Evolutionary conservation across 2,113 vertebrate genomes (phyloP).

Genomic region (Pandion haliaetus): DNA sequence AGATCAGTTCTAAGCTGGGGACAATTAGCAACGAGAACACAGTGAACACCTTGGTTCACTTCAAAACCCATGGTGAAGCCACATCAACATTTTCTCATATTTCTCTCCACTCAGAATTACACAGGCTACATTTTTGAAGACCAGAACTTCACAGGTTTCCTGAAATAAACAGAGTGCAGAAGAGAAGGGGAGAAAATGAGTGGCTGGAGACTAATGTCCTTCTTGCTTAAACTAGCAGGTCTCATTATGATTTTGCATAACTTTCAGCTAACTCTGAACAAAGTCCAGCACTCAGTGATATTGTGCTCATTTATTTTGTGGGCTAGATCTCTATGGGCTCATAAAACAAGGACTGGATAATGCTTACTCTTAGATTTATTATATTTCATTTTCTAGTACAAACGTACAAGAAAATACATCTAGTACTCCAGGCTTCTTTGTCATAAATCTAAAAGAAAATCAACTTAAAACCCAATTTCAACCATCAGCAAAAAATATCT

Average conservation of each 20-base stretch:
- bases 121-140: background rate
- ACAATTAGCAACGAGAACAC: background rate
- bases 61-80: background rate
- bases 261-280: background rate
- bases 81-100: background rate
- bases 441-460: slow-evolving; percentile 10
- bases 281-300: background rate
- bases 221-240: background rate
- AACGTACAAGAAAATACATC: background rate
- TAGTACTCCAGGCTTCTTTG: background rate
- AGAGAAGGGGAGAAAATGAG: background rate
- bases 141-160: background rate
- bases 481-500: background rate
- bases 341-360: background rate
- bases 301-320: slow-evolving; percentile 8
- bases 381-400: background rate
- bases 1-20: background rate
- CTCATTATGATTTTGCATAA: slow-evolving; percentile 22
- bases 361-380: background rate
- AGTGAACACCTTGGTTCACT: background rate
- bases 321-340: background rate
- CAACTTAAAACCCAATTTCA: background rate
- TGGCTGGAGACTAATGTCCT: background rate
- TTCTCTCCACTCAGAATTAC: background rate
- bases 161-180: background rate